Base-by-base conservation (phyloP, 2,113 vertebrate genomes). In the Gasterosteus nipponicus region DNA sequence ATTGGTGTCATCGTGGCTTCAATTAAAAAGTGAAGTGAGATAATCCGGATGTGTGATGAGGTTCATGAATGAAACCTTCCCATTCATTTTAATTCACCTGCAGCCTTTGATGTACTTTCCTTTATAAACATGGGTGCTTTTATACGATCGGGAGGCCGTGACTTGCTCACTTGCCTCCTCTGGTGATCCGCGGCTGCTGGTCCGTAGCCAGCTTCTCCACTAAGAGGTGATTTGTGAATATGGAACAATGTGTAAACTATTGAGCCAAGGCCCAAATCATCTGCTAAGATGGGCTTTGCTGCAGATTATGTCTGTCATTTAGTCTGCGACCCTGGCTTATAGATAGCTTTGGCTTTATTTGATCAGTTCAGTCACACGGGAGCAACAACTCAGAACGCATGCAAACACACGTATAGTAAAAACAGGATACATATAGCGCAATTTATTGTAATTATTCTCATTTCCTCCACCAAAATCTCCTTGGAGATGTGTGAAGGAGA, bases 201-300 rank as follows among this genome's bases (percentile, higher is more conserved):
- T 78, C 77, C 19, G n/a, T 31, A 12, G 41, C 47, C 71, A 33
- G 64, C 70, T 66, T 67, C 65, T 22, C 51, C 75, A 64, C 82
- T 84, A 76, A 83, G 86, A 84, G 78, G 83, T 85, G 80, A 83
- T 92, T 90, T 89, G 75, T 81, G 82, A 81, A 87, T 75, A 87
- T 92, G 83, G 86, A 90, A 89, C 89, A 89, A 91, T 92, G 88
- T 89, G 87, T 92, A 85, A 91, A 89, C 88, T 84, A 87, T 77
- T 88, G 80, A 89, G 89, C 82, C 71, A 81, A 90, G 81, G 59
- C 81, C 89, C 75, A 88, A 91, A 93, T 92, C 90, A 88, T 92
- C 80, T 77, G 77, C 81, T 89, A 79, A 91, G 18, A 91, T 31
- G 58, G 83, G 90, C 81, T 91, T 92, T 91, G 79, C 68, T 16